Conservation (phyloP, 1,140 invertebrate species). For the Euura saliciscinereae region DNA sequence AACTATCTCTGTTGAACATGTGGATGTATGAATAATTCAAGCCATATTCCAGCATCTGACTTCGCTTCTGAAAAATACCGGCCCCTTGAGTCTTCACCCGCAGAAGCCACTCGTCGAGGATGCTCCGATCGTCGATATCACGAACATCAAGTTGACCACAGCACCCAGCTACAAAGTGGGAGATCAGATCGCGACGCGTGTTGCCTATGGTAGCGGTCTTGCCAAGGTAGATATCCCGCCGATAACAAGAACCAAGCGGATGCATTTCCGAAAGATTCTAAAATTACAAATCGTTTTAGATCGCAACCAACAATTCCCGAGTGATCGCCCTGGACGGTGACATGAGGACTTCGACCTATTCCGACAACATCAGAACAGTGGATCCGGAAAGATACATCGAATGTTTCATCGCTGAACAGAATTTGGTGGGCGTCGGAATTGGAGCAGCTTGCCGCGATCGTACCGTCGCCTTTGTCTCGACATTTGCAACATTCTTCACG, state of each 20-base stretch:
- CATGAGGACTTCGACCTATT: constrained; percentile 98
- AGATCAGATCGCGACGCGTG: constrained; percentile 86
- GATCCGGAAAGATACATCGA: constrained; percentile 86
- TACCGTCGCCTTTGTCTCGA: constrained; percentile 91
- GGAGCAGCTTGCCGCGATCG: constrained; percentile 89
- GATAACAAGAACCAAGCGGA: too few species aligned
- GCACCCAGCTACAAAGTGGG: constrained; percentile 86
- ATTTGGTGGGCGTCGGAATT: constrained; percentile 94
- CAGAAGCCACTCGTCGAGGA: constrained; percentile 72
- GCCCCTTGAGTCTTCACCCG: constrained; percentile 63
- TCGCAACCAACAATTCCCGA: constrained; percentile 80
- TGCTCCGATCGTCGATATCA: constrained; percentile 75
- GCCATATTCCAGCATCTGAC: constrained; percentile 66
- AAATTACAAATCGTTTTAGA: constrained; percentile 35
- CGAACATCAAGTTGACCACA: constrained; percentile 77
- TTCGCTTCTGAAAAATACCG: constrained; percentile 68
- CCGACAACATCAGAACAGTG: constrained; percentile 87
- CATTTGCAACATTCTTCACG: constrained; percentile 98
- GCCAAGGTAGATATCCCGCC: constrained; percentile 70
- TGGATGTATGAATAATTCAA: constrained; percentile 13
- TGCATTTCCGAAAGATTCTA: too few species aligned
- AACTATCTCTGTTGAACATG: neutral
- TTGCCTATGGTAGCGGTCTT: constrained; percentile 93
- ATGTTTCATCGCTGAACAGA: constrained; percentile 99
- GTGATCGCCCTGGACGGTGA: constrained; percentile 95